Base-by-base conservation (phyloP, 2,888 invertebrate species). In the Bunonema sp. region DNA sequence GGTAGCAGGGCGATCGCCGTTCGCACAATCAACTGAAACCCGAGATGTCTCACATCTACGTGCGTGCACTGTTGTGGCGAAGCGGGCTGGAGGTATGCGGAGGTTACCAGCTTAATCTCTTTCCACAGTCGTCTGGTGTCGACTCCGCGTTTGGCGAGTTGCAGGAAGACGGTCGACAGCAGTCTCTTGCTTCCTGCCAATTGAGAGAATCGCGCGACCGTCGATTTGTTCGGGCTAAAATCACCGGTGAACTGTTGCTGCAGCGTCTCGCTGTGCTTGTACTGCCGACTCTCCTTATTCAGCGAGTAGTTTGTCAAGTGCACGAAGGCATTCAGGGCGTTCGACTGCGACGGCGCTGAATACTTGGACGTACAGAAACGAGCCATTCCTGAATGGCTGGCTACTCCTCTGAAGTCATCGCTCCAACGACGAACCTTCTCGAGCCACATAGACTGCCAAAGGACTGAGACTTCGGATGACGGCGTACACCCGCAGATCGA, bases 301-400 rank as follows among this genome's bases (percentile, higher is more conserved):
- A 74, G 59, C 2, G 74, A 74, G 52, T 75, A 75, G 52, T 75
- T 75, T 3, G 74, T 74, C 44, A 74, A 54, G 56, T 74, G 74
- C 63, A 74, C 71, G 56, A 61, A 75, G 1, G 70, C 52, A 45
- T 73, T 70, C 42, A 68, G 60, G 39, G 71, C 57, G 50, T 74
- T 74, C 42, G 64, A 65, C n/a, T 59, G 53, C 3, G 69, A 69
- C 7, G 74, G 74, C 24, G 54, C 56, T 44, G 68, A 59, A 49
- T 74, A 74, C 21, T 69, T 70, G 42, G 71, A 55, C 1, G 74
- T 74, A 40, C 73, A 74, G 55, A 74, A 74, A 19, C 74, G 50
- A 4, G 72, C 73, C 52, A 74, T 64, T 40, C 66, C 64, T 61
- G 24, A 22, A 49, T 35, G 20, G 2, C 24, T n/a, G n/a, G n/a